A percentile compares a stretch with the other conserved stretches of the same genome.
phyloP scores from a whole-genome alignment of 2,888 invertebrate genomes.

The Epinotia nisella region DNA sequence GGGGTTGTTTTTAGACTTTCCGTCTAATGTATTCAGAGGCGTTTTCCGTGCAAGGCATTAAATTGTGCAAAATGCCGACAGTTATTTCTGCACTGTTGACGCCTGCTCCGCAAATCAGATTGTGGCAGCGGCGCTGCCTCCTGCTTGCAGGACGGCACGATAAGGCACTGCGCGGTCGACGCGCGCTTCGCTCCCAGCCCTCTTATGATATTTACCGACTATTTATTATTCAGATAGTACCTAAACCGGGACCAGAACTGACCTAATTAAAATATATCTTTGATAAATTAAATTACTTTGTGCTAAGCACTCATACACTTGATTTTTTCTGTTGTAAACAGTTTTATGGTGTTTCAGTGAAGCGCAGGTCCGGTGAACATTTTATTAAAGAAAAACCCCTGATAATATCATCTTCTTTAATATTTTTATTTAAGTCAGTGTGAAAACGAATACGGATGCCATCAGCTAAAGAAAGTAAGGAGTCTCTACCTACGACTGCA shows the following conservation, averaged over 20 bases:
- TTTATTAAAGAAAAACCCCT: background rate
- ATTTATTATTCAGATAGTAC: slow-evolving; percentile 4
- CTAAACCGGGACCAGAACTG: background rate
- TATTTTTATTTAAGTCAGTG: too few species aligned
- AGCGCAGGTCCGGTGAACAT: too few species aligned
- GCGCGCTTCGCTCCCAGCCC: slow-evolving; percentile 48
- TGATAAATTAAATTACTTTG: too few species aligned
- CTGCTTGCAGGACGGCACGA: slow-evolving; percentile 55
- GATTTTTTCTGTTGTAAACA: too few species aligned
- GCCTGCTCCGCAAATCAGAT: slow-evolving; percentile 60
- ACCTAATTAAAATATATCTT: background rate
- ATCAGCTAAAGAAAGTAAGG: too few species aligned
- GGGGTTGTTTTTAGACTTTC: slow-evolving; percentile 9
- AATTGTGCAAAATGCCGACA: slow-evolving; percentile 47
- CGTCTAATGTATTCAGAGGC: slow-evolving; percentile 21
- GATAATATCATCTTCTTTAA: too few species aligned
- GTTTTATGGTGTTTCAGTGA: too few species aligned
- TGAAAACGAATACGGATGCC: too few species aligned
- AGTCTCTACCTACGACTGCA: too few species aligned
- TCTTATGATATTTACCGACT: slow-evolving; percentile 46
- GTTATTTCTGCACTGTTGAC: slow-evolving; percentile 50
- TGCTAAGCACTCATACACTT: too few species aligned
- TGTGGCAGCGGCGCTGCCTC: slow-evolving; percentile 54
- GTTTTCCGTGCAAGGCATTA: slow-evolving; percentile 27
- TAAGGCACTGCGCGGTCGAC: slow-evolving; percentile 50